These are phyloP conservation scores for Machimus rusticus DNA, from an alignment of 2,888 invertebrate genomes.

Conservation along the genomic window DNA sequence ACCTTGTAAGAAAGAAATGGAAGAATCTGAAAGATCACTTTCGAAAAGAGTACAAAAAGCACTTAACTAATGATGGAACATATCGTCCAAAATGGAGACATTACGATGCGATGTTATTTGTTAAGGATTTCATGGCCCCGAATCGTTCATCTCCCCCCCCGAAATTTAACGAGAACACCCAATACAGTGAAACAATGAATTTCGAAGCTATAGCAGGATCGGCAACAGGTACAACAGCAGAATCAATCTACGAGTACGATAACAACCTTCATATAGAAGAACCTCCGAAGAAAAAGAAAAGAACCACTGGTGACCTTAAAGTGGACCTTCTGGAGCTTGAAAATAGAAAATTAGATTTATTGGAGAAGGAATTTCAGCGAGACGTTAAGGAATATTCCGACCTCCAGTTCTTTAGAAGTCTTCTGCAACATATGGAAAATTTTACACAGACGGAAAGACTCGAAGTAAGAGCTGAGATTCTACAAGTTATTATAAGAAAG, in stretches of 20 bases:
- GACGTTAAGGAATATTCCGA: neutral
- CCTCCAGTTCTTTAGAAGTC: neutral
- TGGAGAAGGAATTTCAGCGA: neutral
- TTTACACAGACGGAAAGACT: neutral
- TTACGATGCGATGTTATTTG: neutral
- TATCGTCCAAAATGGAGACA: neutral
- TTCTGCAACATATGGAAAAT: neutral
- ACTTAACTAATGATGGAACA: neutral
- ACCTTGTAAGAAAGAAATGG: neutral
- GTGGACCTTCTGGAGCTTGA: neutral
- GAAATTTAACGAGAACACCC: neutral
- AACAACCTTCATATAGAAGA: neutral
- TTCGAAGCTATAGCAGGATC: neutral
- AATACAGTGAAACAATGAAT: neutral
- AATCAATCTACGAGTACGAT: neutral
- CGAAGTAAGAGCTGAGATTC: neutral
- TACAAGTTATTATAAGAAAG: neutral
- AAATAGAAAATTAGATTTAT: neutral
- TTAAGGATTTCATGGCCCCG: neutral
- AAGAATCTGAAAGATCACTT: neutral
- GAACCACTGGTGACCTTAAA: neutral
- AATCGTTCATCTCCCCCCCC: neutral
- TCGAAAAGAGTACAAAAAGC: neutral
- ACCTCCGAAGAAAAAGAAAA: neutral
- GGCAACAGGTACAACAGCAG: neutral